phyloP scores from a whole-genome alignment of 1,140 invertebrate genomes.

The Mizuhopecten yessoensis region DNA sequence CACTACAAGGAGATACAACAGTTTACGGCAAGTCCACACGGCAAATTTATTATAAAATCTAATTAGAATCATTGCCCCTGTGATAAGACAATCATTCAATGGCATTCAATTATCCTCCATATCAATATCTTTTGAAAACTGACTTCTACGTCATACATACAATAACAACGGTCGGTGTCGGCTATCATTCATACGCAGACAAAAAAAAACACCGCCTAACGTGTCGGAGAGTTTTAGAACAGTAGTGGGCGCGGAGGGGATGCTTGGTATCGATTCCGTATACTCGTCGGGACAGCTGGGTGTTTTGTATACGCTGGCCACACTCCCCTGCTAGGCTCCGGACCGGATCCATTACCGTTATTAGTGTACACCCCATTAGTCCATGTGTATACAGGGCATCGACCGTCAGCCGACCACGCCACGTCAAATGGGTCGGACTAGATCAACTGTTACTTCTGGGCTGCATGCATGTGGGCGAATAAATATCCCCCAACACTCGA shows the following conservation, averaged over 20 bases:
- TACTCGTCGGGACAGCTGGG: constrained; percentile 6
- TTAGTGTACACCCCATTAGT: constrained; percentile 25
- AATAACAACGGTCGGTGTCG: neutral
- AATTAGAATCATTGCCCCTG: neutral
- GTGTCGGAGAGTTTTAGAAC: neutral
- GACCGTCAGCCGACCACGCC: neutral
- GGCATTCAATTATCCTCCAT: neutral
- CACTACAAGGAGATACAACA: neutral
- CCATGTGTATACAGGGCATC: constrained; percentile 32
- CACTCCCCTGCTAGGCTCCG: constrained; percentile 18
- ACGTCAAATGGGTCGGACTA: neutral
- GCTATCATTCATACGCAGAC: neutral
- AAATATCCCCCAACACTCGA: neutral
- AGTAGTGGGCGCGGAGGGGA: neutral
- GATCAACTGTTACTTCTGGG: too few relatives aligned
- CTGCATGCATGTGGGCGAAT: neutral
- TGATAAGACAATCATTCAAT: constrained; percentile 22
- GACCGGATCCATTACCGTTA: constrained; percentile 30
- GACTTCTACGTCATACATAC: neutral
- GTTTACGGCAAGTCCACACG: neutral
- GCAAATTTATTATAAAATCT: constrained; percentile 5
- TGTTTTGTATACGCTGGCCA: neutral
- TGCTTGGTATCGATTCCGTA: constrained; percentile 1
- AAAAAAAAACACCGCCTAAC: neutral
- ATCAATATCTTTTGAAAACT: neutral